Conservation (phyloP, 2,888 invertebrate genomes). For the Lissonota sp. region DNA sequence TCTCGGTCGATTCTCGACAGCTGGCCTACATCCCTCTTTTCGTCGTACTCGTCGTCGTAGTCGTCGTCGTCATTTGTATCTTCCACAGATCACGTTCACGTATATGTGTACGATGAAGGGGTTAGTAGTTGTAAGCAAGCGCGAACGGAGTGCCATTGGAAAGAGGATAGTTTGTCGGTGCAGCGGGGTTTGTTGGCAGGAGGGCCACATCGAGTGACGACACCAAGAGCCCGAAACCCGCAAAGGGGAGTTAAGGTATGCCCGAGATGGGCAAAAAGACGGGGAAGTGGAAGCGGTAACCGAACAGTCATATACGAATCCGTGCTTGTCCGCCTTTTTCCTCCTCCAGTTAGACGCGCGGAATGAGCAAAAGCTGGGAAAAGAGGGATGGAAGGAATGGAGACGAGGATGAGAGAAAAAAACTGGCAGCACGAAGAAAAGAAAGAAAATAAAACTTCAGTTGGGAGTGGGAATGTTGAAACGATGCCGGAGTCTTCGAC, state of each 20-base stretch:
- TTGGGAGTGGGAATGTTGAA: constrained; percentile 50
- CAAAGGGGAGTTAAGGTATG: constrained; percentile 41
- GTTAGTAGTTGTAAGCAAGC: constrained; percentile 11
- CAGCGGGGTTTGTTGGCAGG: constrained; percentile 32
- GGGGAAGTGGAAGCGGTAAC: constrained; percentile 59
- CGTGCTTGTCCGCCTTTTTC: constrained; percentile 45
- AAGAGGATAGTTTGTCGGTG: constrained; percentile 45
- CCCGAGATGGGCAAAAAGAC: constrained; percentile 14
- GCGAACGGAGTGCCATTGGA: constrained; percentile 8
- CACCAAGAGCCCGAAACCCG: constrained; percentile 51
- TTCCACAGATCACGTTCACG: constrained; percentile 5
- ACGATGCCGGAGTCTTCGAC: constrained; percentile 48
- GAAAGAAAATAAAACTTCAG: constrained; percentile 44
- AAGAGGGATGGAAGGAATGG: constrained; percentile 7
- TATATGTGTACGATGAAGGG: constrained; percentile 31
- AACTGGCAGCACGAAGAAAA: constrained; percentile 10
- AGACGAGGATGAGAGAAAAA: constrained; percentile 29
- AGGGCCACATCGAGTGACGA: constrained; percentile 48
- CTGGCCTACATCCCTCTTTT: constrained; percentile 66
- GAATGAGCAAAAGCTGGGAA: constrained; percentile 37
- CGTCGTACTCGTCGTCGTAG: constrained; percentile 34
- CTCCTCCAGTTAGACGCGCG: constrained; percentile 8
- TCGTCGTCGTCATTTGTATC: constrained; percentile 49
- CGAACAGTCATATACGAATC: constrained; percentile 61
- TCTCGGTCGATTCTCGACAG: constrained; percentile 66